phyloP scores from a whole-genome alignment of 2,888 invertebrate species.

The Lutraria lutraria region DNA sequence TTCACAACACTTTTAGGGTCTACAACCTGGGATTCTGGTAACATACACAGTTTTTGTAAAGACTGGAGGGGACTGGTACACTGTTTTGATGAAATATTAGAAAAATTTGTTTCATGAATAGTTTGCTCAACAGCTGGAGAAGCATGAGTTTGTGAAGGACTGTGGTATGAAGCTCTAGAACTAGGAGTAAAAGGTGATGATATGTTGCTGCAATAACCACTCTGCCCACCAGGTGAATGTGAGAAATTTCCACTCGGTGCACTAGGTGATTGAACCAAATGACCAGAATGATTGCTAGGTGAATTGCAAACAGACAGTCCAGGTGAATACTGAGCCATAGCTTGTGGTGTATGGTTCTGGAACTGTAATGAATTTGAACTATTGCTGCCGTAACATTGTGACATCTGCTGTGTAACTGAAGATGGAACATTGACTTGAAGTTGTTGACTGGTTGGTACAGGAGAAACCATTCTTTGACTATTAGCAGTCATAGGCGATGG shows the following conservation, averaged over 20 bases:
- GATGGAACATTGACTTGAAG: slow-evolving; percentile 71
- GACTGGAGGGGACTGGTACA: slow-evolving; percentile 82
- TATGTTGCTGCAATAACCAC: slow-evolving; percentile 70
- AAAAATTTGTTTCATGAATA: slow-evolving; percentile 20
- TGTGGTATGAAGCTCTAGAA: slow-evolving; percentile 58
- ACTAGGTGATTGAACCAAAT: slow-evolving; percentile 28
- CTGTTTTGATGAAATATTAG: slow-evolving; percentile 45
- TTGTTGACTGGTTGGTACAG: slow-evolving; percentile 70
- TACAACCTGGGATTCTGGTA: slow-evolving; percentile 82
- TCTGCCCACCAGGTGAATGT: slow-evolving; percentile 64
- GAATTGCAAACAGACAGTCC: not conserved
- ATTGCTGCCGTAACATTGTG: slow-evolving; percentile 35
- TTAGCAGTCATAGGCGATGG: slow-evolving; percentile 55
- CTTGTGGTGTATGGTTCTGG: slow-evolving; percentile 17
- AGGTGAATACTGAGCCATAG: slow-evolving; percentile 31
- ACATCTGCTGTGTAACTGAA: slow-evolving; percentile 44
- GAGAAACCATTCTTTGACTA: slow-evolving; percentile 66
- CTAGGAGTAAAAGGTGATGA: slow-evolving; percentile 75
- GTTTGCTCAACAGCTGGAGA: slow-evolving; percentile 16
- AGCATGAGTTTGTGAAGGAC: slow-evolving; percentile 66
- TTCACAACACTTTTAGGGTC: slow-evolving; percentile 86
- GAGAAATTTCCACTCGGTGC: not conserved
- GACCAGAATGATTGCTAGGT: slow-evolving; percentile 19
- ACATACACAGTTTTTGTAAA: slow-evolving; percentile 82
- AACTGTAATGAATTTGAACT: slow-evolving; percentile 27